phyloP scores from a whole-genome alignment of 1,140 invertebrate species.

The Metaphire vulgaris region DNA sequence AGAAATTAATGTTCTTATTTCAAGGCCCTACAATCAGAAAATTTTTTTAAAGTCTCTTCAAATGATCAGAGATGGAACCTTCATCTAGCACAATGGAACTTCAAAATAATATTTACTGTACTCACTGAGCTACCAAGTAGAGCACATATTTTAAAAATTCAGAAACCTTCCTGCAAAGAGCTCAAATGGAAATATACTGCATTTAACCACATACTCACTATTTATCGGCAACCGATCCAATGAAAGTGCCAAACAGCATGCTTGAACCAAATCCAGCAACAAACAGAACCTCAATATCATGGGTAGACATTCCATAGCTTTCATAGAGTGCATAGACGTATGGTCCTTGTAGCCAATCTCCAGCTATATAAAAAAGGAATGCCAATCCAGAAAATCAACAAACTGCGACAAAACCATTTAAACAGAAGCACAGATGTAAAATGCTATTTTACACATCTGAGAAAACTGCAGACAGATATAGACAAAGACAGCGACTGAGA shows the following conservation, averaged over 20 bases:
- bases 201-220: slow-evolving; percentile 53
- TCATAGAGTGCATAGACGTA: slow-evolving; percentile 67
- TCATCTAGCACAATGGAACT: too few species aligned
- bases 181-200: too few species aligned
- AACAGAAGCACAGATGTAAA: neutral
- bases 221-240: slow-evolving; percentile 62
- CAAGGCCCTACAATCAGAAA: too few species aligned
- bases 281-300: slow-evolving; percentile 62
- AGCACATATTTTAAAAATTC: too few species aligned
- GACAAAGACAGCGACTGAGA: neutral
- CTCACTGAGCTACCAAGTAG: too few species aligned
- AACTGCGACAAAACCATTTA: neutral
- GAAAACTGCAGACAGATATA: neutral
- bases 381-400: neutral
- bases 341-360: slow-evolving; percentile 69
- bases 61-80: too few species aligned
- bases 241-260: slow-evolving; percentile 61
- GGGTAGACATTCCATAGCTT: slow-evolving; percentile 61
- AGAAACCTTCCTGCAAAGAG: too few species aligned
- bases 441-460: neutral
- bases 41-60: too few species aligned
- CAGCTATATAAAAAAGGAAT: slow-evolving; percentile 53
- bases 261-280: slow-evolving; percentile 65
- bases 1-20: too few species aligned
- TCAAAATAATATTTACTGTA: too few species aligned